Evolutionary conservation across 2,113 vertebrate species (phyloP).

Genomic region (Conger conger): DNA sequence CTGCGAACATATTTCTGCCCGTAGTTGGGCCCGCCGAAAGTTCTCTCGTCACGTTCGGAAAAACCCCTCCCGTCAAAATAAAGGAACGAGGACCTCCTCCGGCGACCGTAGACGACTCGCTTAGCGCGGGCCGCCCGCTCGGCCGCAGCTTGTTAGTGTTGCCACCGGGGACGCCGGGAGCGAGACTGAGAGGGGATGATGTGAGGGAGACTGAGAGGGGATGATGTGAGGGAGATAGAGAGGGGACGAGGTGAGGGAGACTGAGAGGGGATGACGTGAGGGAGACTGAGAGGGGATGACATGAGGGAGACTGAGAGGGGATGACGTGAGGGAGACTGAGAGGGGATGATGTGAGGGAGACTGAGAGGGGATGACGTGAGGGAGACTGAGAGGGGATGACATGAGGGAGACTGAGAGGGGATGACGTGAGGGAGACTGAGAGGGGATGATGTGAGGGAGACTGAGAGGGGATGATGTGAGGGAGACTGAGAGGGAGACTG

Average conservation of each 20-base stretch:
- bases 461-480: not conserved
- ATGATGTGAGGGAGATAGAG: constrained; percentile 1
- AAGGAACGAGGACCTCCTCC: not conserved
- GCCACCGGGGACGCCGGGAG: not conserved
- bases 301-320: not conserved
- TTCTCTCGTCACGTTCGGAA: not conserved
- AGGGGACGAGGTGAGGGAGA: not conserved
- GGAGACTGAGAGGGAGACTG: too few relatives aligned
- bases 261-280: not conserved
- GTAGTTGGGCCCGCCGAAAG: not conserved
- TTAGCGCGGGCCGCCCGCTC: not conserved
- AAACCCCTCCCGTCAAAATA: not conserved
- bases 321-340: not conserved
- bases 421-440: not conserved
- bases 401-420: not conserved
- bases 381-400: not conserved
- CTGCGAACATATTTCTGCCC: not conserved
- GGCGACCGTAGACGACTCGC: not conserved
- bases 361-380: not conserved
- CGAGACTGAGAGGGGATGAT: not conserved
- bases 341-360: not conserved
- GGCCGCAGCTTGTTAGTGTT: not conserved
- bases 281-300: not conserved
- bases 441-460: not conserved
- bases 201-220: too few relatives aligned